A percentile compares a stretch with the other conserved stretches of the same genome.
These are phyloP conservation scores for Oxygymnocypris stewartii DNA, from an alignment of 2,113 vertebrate genomes.

Conservation along the genomic window DNA sequence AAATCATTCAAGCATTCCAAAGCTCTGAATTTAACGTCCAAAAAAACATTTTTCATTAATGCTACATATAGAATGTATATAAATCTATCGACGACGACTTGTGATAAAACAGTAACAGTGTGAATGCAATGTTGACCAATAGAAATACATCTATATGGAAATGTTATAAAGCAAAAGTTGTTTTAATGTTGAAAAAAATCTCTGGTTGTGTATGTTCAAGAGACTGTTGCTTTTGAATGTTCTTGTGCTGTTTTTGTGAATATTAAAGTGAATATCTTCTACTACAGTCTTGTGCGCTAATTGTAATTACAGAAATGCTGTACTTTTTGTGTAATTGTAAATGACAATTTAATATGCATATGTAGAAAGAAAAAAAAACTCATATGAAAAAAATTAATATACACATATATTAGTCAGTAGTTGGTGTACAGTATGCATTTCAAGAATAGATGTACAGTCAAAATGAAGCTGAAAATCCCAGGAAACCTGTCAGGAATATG, in stretches of 20 bases:
- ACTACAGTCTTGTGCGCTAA: constrained; percentile 15
- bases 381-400: constrained; percentile 65
- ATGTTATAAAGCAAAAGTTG: constrained; percentile 51
- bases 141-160: constrained; percentile 51
- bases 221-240: constrained; percentile 62
- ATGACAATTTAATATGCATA: constrained; percentile 56
- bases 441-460: neutral
- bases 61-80: constrained; percentile 49
- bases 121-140: constrained; percentile 55
- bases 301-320: neutral
- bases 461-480: neutral
- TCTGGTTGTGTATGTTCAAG: constrained; percentile 50
- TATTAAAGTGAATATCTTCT: constrained; percentile 60
- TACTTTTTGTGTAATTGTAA: neutral
- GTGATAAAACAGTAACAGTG: constrained; percentile 41
- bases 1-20: constrained; percentile 32
- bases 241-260: constrained; percentile 60
- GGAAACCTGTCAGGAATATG: neutral
- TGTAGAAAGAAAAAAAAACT: neutral
- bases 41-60: constrained; percentile 37
- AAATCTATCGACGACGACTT: constrained; percentile 16
- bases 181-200: constrained; percentile 42
- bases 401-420: constrained; percentile 54
- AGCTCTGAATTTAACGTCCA: neutral
- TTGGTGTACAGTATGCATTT: neutral